Evolutionary conservation across 2,113 vertebrate genomes (phyloP), one percentile per base, ranked within the genome.

Genomic region (Chitala chitala): DNA sequence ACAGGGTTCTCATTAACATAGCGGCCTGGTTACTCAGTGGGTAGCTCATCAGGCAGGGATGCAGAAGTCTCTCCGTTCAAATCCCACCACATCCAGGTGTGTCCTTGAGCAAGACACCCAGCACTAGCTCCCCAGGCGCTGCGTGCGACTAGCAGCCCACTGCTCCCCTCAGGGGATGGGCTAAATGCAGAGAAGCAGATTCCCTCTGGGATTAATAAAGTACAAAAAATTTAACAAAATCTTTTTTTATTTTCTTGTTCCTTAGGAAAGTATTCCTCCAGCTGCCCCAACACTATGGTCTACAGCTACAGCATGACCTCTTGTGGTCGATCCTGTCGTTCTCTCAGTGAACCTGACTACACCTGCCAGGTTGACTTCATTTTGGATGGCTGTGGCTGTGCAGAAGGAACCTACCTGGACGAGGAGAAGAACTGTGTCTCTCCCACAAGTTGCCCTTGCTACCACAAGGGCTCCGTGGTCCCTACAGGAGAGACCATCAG

Each of bases 301-400:
- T 97, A 76, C 86, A 71, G 40, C 12, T 87, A 91, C 81, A 44
- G 77, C 15, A 88, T 94, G 79, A 86, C 77, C 40, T 79, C 84
- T 77, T 98, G 94, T 31, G 83, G 81, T 54, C 89, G 86, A 9
- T 94, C 92, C 1, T 98, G 96, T 46, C 92, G 83, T 0, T 90
- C 90, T 40, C 90, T 95, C 4, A 92, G 91, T 42, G 87, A 91
- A 75, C 78, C 78, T 0, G 94, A 96, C 6, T 17, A 76, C 76
- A 92, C 90, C 20, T 98, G 96, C 40, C 26, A 10, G 0, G 48
- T 93, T 0, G 4, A 80, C 20, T 90, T 93, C 72, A 87, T 90
- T 0, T 82, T 96, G 72, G 96, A 98, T 0, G 97, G 96, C 59
- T 98, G 97, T 9, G 81, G 88, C 75, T 99, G 97, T 3, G 1